These are phyloP conservation scores for Eriocheir sinensis DNA, from an alignment of 1,140 invertebrate genomes.

Conservation along the genomic window DNA sequence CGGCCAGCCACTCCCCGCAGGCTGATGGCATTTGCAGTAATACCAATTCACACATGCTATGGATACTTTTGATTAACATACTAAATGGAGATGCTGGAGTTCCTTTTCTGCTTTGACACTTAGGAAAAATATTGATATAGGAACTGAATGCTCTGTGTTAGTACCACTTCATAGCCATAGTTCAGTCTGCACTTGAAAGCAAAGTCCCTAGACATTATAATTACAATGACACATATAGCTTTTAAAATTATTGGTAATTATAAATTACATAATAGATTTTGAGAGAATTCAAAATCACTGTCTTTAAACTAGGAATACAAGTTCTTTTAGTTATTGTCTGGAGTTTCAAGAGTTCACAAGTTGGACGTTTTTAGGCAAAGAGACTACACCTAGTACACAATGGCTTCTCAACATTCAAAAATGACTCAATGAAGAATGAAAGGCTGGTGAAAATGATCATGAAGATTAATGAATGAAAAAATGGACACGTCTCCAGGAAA, in stretches of 20 bases:
- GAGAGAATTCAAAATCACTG: conserved; percentile 73
- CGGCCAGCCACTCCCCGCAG: neutral
- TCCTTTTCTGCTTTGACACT: conserved; percentile 16
- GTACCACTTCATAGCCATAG: neutral
- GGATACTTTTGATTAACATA: neutral
- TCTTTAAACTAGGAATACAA: conserved; percentile 63
- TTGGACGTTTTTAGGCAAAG: conserved; percentile 61
- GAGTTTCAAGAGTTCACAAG: conserved; percentile 58
- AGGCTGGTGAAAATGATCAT: conserved; percentile 59
- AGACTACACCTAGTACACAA: conserved; percentile 59
- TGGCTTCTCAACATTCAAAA: conserved; percentile 61
- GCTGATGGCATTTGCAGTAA: neutral
- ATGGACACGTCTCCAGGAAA: conserved; percentile 65
- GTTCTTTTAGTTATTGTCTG: conserved; percentile 59
- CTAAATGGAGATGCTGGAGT: conserved; percentile 1
- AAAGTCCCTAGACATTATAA: neutral
- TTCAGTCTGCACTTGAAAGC: neutral
- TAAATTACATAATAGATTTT: conserved; percentile 67
- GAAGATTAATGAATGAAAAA: conserved; percentile 58
- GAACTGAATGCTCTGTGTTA: neutral
- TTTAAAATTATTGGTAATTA: conserved; percentile 55
- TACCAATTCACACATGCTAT: neutral
- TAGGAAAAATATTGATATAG: conserved; percentile 18
- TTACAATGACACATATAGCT: conserved; percentile 14
- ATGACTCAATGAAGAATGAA: conserved; percentile 62